phyloP scores from a whole-genome alignment of 2,888 invertebrate genomes.

The Drosophila neonasuta region DNA sequence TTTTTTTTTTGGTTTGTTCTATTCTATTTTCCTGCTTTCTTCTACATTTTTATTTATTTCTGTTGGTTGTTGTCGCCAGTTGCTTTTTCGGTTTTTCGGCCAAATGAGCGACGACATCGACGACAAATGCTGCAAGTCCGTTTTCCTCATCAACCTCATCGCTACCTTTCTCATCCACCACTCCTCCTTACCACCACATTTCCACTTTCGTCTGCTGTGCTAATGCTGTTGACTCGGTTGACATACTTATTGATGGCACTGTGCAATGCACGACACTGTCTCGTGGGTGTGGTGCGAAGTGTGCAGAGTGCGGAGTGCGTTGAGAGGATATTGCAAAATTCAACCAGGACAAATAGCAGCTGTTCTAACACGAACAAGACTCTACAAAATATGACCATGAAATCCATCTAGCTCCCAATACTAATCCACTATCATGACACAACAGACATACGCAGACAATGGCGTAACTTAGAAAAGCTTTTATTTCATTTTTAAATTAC shows the following conservation, averaged over 20 bases:
- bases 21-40: conserved; percentile 11
- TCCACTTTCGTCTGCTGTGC: conserved; percentile 1
- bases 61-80: conserved; percentile 9
- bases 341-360: conserved; percentile 45
- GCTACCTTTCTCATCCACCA: background rate
- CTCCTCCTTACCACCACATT: background rate
- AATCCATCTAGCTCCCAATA: conserved; percentile 15
- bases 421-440: conserved; percentile 9
- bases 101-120: conserved; percentile 68
- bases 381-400: conserved; percentile 38
- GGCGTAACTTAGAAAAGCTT: background rate
- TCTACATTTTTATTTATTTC: conserved; percentile 7
- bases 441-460: background rate
- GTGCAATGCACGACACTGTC: conserved; percentile 38
- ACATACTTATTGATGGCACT: conserved; percentile 69
- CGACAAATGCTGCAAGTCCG: conserved; percentile 45
- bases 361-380: conserved; percentile 31
- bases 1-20: background rate
- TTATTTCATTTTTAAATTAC: background rate
- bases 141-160: background rate
- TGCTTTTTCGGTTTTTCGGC: conserved; percentile 40
- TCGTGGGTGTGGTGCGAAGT: conserved; percentile 9
- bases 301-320: conserved; percentile 8
- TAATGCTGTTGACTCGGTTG: conserved; percentile 62
- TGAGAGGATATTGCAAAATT: conserved; percentile 48